Evolutionary conservation across 1,140 invertebrate genomes (phyloP), one percentile per base, ranked within the genome.

Genomic region (Cotesia typhae): DNA sequence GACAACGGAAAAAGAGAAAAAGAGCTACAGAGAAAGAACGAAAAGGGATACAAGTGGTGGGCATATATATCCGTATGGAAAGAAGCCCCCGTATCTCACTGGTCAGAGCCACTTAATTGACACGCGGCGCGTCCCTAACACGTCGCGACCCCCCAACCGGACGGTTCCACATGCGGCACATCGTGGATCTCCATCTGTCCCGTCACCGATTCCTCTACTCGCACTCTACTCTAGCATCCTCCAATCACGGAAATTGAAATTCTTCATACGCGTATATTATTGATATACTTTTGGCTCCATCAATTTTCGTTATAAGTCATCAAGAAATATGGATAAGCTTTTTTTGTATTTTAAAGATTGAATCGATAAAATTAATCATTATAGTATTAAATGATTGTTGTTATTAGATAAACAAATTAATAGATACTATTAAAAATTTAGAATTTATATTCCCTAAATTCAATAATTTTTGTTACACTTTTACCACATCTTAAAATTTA

Each of bases 21-120:
- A 28, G 60, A 37, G 35, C 3, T 28, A 28, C 28, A 28, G 28
- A 28, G 28, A 28, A 28, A 28, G 36, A 12, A 12, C 10, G 66
- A 51, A 51, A 69, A 73, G n/a, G 59, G 60, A 53, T 38, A 57
- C 67, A 36, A 57, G 53, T 37, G 67, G 55, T n/a, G 4, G 55
- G 47, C 41, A 36, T 69, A 73, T 69, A 73, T 82, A 83, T 82
- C 81, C 82, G 81, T 74, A 81, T 81, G 80, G 80, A 80, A 82
- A 84, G 80, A 77, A 81, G 82, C 81, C 79, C 75, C 82, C 82
- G 84, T 86, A 87, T 86, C 85, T 87, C 83, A 84, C 78, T 78
- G 77, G 75, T 80, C 79, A 77, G 77, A 84, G 85, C 80, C 82
- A 83, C 84, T 87, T 87, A 87, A 87, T 87, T 86, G 84, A 87